A percentile compares a stretch with the other conserved stretches of the same genome.
phyloP scores from a whole-genome alignment of 2,797 vertebrate species.

The Cheirogaleus major region DNA sequence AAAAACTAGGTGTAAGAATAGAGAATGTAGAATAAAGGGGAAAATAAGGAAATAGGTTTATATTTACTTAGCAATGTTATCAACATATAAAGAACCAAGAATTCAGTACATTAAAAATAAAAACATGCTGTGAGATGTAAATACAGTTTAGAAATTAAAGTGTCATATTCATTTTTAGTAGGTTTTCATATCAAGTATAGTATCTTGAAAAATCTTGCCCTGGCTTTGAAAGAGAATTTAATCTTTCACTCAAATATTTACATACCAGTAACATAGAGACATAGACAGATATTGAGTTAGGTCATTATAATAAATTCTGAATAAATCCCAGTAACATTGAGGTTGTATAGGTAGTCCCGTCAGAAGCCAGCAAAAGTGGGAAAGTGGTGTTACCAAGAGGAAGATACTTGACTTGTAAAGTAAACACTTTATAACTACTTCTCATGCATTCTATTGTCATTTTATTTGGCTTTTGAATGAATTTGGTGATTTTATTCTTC shows the following conservation, averaged over 20 bases:
- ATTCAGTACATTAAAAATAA: slow-evolving; percentile 19
- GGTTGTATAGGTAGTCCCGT: not conserved
- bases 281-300: not conserved
- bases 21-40: not conserved
- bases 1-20: not conserved
- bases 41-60: not conserved
- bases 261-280: not conserved
- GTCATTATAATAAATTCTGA: slow-evolving; percentile 5
- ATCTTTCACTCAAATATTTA: not conserved
- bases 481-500: not conserved
- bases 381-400: not conserved
- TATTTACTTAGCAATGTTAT: not conserved
- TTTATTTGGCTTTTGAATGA: not conserved
- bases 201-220: not conserved
- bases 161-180: not conserved
- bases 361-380: not conserved
- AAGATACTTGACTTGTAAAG: not conserved
- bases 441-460: not conserved
- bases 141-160: not conserved
- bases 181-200: not conserved
- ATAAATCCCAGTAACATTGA: not conserved
- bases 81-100: not conserved
- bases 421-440: not conserved
- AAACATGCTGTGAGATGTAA: not conserved
- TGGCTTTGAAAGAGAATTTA: not conserved